These are phyloP conservation scores for Eumacrocentrus americanus DNA, from an alignment of 2,888 invertebrate species.

Conservation along the genomic window DNA sequence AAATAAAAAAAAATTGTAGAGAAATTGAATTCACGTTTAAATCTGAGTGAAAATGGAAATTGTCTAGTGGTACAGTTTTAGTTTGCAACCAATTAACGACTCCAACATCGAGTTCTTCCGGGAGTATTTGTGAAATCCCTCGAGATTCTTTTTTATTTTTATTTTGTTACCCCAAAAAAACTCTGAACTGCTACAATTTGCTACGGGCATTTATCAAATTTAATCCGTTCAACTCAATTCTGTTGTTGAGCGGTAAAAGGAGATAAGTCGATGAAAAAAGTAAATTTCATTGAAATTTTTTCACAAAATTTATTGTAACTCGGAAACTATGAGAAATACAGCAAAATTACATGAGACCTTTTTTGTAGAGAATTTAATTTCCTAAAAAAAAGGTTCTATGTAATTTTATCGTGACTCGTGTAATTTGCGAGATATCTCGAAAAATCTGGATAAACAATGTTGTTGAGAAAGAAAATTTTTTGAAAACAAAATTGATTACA, in stretches of 20 bases:
- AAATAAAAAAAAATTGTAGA: not conserved
- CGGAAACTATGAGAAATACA: no score
- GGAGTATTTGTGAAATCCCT: not conserved
- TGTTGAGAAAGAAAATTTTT: no score
- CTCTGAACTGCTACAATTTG: not conserved
- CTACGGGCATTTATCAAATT: no score
- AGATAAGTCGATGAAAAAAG: not conserved
- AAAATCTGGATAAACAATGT: no score
- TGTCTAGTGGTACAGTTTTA: conserved; percentile 36
- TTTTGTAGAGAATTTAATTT: no score
- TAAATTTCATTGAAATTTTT: no score
- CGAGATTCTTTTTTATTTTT: not conserved
- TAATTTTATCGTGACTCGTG: no score
- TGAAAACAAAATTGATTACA: no score
- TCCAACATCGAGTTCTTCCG: not conserved
- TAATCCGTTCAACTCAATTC: not conserved
- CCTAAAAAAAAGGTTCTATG: no score
- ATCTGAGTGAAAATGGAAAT: conserved; percentile 2
- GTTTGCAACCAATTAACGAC: not conserved
- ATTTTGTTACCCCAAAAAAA: not conserved
- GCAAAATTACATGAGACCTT: no score
- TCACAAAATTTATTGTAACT: no score
- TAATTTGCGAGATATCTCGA: no score
- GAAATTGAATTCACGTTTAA: not conserved
- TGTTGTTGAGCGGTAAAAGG: not conserved